Base-by-base conservation (phyloP, 2,113 vertebrate species). In the Anolis carolinensis region DNA sequence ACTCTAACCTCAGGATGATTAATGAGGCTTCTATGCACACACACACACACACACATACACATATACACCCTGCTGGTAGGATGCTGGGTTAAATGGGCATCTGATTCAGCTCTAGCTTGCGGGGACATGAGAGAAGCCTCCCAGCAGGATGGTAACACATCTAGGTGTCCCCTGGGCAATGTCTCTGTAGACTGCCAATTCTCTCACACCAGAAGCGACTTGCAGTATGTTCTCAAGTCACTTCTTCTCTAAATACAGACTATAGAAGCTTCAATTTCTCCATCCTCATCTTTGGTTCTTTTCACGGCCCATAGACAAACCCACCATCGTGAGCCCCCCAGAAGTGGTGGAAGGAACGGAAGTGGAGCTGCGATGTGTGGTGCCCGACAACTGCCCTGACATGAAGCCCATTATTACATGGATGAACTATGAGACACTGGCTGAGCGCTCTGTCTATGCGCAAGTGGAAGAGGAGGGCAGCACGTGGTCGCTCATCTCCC, bases 321-420 rank as follows among this genome's bases (percentile, higher is more conserved):
- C 98, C 83, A 97, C 95, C 93, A 97, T 98, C 4, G 96, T 97
- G 25, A 89, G 97, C 4, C 98, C 98, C 1, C 96, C 96, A 18
- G 97, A 97, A 85, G 97, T 98, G 13, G 94, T 98, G 85, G 97
- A 96, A 16, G 97, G 97, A 10, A 93, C 94, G 2, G 97, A 91
- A 71, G 94, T 97, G 87, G 97, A 98, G 81, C 92, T 98, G 90
- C 97, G 97, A 2, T 98, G 98, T 86, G 96, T 97, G 81, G 98
- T 97, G 63, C 98, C 98, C 0, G 97, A 98, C 88, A 98, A 98
- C 93, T 98, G 98, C 90, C 98, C 97, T 0, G 97, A 98, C 70
- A 95, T 98, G 96, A 96, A 91, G 39, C 98, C 98, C 0, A 96
- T 97, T 86, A 97, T 98, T 86, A 96, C 96, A 89, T 98, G 98